Percentiles rank a stretch among this genome's conserved stretches.
These are phyloP conservation scores for Opisthocomus hoazin DNA, from an alignment of 2,113 vertebrate species.

Conservation along the genomic window DNA sequence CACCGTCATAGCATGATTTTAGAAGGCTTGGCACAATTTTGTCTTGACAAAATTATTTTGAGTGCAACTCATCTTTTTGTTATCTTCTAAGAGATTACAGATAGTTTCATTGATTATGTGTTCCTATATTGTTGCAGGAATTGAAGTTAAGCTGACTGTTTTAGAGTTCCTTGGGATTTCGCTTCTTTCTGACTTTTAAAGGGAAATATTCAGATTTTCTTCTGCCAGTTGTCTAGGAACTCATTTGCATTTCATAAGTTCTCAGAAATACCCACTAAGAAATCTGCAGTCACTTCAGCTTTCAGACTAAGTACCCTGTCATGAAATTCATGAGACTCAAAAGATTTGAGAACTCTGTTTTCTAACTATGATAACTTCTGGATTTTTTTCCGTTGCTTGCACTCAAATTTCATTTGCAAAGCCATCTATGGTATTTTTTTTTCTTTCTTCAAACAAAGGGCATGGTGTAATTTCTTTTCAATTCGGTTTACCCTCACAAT, in stretches of 20 bases:
- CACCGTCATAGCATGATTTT: neutral
- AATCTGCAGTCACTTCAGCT: neutral
- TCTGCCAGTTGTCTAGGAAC: neutral
- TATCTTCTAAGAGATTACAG: neutral
- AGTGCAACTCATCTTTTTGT: neutral
- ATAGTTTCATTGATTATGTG: neutral
- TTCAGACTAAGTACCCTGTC: neutral
- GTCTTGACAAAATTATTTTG: neutral
- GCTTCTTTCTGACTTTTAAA: neutral
- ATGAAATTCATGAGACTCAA: conserved; percentile 13
- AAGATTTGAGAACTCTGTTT: neutral
- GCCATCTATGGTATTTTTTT: neutral
- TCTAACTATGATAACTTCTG: neutral
- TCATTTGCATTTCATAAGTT: neutral
- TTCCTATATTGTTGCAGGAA: neutral
- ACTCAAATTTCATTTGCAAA: neutral
- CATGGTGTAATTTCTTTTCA: neutral
- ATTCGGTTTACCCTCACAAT: neutral
- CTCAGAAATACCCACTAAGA: neutral
- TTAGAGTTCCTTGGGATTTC: neutral
- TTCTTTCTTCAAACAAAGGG: neutral
- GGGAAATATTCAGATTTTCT: neutral
- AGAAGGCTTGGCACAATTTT: neutral
- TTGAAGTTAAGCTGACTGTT: neutral
- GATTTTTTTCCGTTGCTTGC: neutral